Base-by-base conservation (phyloP, 2,888 invertebrate species). In the Pyralis farinalis region DNA sequence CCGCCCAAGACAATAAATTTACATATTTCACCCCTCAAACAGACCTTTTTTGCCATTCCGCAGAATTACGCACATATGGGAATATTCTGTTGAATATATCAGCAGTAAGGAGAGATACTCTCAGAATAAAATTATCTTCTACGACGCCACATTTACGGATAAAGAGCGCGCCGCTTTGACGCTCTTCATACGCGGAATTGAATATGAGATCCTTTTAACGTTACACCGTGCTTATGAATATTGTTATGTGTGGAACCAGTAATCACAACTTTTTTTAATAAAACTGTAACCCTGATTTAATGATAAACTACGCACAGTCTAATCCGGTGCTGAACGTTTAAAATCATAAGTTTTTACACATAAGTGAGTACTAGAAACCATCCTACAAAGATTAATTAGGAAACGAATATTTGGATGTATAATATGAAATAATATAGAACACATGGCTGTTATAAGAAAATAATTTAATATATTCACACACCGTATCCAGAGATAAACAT, bases 1-100 rank as follows among this genome's bases (percentile, higher is more conserved):
- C 82, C 85, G 86, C 88, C 87, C 87, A 85, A 88, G 86, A 88
- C 88, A 88, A 88, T 88, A 88, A 87, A 88, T 88, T 88, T 88
- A 88, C 88, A 88, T 88, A 88, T 88, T 88, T 88, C 86, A 85
- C 88, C 88, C 87, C 88, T 86, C 86, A 84, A 86, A 85, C 83
- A 86, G 88, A 87, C 88, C 88, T 87, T 87, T 87, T 87, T 88
- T 87, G 84, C 88, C 86, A 87, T 87, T 87, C 83, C 83, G 75
- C 84, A 86, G 87, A 87, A 88, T 88, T 88, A 87, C 88, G 86
- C 86, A 84, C 88, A 87, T 88, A 88, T 88, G 88, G 87, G 88
- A 88, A 88, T 88, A 88, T 88, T 86, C 85, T 71, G 81, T 80
- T 84, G 88, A 88, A 87, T 87, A 87, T 82, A 87, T 86, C 87